Evolutionary conservation across 2,113 vertebrate genomes (phyloP), one percentile per base, ranked within the genome.

Genomic region (Ploceus nigricollis): DNA sequence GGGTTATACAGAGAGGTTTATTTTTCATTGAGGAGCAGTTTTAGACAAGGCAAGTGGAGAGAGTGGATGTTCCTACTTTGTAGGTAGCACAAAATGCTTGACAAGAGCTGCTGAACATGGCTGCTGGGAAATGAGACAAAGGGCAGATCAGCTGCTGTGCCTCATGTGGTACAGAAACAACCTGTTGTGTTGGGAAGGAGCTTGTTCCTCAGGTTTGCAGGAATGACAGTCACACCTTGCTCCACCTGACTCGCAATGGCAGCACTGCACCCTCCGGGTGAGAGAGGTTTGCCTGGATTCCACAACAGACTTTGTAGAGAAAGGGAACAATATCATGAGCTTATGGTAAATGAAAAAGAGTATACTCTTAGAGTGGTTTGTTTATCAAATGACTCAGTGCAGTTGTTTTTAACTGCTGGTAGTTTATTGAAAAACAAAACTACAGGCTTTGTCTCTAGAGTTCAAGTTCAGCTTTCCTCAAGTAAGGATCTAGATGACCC

Each of bases 151-250:
- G 48, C 47, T 64, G 51, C 24, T 76, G 53, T 48, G 57, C 87
- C 84, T 78, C 37, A 14, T n/a, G 48, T 75, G 82, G 33, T 57
- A 11, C 63, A 61, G 70, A 64, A 83, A 48, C 48, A 87, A 68
- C 65, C 72, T 82, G 39, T 88, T 84, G 57, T 82, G 53, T 61
- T 64, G 61, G 40, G 53, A 85, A 60, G 73, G 78, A 94, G 66
- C 92, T 89, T 56, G 87, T 93, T 96, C 84, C 66, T 95, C 84
- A 82, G 73, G 92, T 93, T 96, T 91, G 47, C 30, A 37, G 90
- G 87, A 85, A 66, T 78, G 65, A 20, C 48, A 53, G 87, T 79
- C 84, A 69, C 84, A 31, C 81, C 82, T 93, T 37, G 17, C 15
- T 84, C 70, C 48, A 0, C 25, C 37, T 91, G 78, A 90, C 87